A percentile compares a stretch with the other conserved stretches of the same genome.
phyloP scores from a whole-genome alignment of 2,113 vertebrate species.

The Melanerpes aurifrons region DNA sequence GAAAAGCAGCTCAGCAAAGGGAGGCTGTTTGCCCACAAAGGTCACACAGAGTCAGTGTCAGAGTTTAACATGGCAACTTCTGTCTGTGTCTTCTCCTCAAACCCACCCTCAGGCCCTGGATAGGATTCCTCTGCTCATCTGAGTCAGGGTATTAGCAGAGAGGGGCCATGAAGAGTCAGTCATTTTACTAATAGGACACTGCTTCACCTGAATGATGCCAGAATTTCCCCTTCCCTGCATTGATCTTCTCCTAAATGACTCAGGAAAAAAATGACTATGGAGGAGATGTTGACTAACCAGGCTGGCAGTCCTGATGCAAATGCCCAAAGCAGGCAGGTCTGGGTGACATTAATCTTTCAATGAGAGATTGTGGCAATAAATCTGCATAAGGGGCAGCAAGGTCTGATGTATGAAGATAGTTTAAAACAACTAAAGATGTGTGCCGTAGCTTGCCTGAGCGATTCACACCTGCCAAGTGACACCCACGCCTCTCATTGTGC shows the following conservation, averaged over 20 bases:
- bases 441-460: conserved; percentile 33
- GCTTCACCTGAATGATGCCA: background rate
- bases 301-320: conserved; percentile 34
- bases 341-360: conserved; percentile 27
- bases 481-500: conserved; percentile 52
- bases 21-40: background rate
- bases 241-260: background rate
- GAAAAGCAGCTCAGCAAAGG: background rate
- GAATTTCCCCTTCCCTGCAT: background rate
- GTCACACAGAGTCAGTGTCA: background rate
- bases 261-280: background rate
- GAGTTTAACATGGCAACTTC: background rate
- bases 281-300: background rate
- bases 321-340: background rate
- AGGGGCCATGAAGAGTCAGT: background rate
- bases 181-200: background rate
- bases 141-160: background rate
- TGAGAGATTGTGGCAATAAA: conserved; percentile 5
- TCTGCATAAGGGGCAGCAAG: background rate
- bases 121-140: background rate
- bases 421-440: conserved; percentile 60
- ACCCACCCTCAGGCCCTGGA: background rate
- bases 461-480: conserved; percentile 60
- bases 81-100: background rate
- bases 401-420: conserved; percentile 47